A percentile compares a stretch with the other conserved stretches of the same genome.
These are phyloP conservation scores for Alsophila aescularia DNA, from an alignment of 2,888 invertebrate species.

Conservation along the genomic window DNA sequence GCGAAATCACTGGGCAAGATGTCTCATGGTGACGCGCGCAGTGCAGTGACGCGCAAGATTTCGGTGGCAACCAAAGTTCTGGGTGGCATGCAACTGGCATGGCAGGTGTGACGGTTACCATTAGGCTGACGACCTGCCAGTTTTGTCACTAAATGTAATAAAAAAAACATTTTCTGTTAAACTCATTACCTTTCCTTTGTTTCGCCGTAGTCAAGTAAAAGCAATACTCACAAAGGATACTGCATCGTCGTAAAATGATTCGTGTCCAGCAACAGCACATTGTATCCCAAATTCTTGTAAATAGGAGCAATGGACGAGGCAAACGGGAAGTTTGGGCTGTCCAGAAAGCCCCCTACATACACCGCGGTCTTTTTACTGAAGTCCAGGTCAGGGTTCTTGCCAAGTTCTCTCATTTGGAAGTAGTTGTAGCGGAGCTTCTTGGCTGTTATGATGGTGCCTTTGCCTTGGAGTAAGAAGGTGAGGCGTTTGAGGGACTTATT, in stretches of 20 bases:
- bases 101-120: no score
- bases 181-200: no score
- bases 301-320: constrained; percentile 40
- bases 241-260: constrained; percentile 57
- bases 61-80: no score
- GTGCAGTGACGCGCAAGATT: no score
- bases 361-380: constrained; percentile 58
- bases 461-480: constrained; percentile 47
- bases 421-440: constrained; percentile 56
- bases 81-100: no score
- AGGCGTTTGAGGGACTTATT: constrained; percentile 56
- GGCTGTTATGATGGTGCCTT: constrained; percentile 30
- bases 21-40: no score
- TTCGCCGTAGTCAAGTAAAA: not conserved
- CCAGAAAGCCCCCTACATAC: constrained; percentile 64
- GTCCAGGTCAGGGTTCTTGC: constrained; percentile 49
- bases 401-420: constrained; percentile 45
- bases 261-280: constrained; percentile 56
- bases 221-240: constrained; percentile 63
- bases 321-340: constrained; percentile 52
- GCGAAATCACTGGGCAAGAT: no score
- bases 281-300: constrained; percentile 60
- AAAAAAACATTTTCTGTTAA: no score
- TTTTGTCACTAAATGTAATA: no score
- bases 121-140: no score